These are phyloP conservation scores for Alviniconcha strummeri DNA, from an alignment of 2,888 invertebrate species.

Conservation along the genomic window DNA sequence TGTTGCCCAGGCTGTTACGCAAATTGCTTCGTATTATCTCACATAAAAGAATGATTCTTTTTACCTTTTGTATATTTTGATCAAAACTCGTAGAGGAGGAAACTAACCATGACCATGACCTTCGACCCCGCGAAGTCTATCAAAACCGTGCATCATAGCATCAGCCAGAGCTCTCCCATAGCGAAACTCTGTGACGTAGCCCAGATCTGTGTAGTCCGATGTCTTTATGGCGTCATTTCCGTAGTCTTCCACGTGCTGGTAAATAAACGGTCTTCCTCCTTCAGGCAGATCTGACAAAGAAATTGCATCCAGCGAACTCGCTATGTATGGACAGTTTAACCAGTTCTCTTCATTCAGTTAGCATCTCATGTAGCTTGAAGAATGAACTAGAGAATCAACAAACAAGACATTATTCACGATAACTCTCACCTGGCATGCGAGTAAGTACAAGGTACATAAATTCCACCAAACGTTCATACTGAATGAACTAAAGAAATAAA, in stretches of 20 bases:
- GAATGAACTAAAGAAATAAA: too few species aligned
- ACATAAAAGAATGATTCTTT: too few species aligned
- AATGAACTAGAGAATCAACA: too few species aligned
- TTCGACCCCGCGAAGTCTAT: constrained; percentile 14
- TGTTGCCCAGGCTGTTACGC: neutral
- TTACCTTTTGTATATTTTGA: too few species aligned
- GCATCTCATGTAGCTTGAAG: too few species aligned
- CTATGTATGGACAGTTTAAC: too few species aligned
- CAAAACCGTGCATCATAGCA: constrained; percentile 26
- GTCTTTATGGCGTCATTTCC: constrained; percentile 1
- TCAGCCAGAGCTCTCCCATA: constrained; percentile 24
- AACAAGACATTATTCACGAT: too few species aligned
- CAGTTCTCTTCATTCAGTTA: too few species aligned
- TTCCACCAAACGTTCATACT: too few species aligned
- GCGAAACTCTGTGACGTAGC: constrained; percentile 38
- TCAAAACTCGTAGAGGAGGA: too few species aligned
- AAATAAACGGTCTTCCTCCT: constrained; percentile 34
- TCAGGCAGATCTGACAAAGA: constrained; percentile 14
- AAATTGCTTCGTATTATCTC: neutral
- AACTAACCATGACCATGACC: neutral
- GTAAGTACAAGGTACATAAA: too few species aligned
- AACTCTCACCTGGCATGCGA: too few species aligned
- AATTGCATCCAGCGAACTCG: neutral
- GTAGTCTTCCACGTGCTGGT: constrained; percentile 30
- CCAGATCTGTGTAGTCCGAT: constrained; percentile 31